These are phyloP conservation scores for Ctenosaura bakeri DNA, from an alignment of 2,797 vertebrate species.

Conservation along the genomic window DNA sequence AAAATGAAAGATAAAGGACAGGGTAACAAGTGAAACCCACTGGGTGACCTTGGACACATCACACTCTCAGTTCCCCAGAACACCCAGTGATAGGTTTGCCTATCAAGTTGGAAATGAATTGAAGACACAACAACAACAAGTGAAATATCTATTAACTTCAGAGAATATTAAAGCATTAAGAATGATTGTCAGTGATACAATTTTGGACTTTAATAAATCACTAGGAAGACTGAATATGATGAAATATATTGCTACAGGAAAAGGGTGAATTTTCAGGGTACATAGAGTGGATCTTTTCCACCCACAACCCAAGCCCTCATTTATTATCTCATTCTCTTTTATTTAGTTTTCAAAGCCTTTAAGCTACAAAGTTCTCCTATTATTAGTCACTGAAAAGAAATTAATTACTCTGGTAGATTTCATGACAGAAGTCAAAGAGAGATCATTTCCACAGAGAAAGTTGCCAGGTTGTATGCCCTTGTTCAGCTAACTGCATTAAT, in stretches of 20 bases:
- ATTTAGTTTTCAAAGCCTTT: slow-evolving; percentile 49
- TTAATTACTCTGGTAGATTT: slow-evolving; percentile 54
- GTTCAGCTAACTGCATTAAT: slow-evolving; percentile 17
- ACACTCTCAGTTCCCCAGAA: too few species aligned
- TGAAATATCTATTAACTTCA: slow-evolving; percentile 58
- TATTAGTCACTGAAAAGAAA: slow-evolving; percentile 49
- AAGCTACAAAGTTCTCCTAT: slow-evolving; percentile 10
- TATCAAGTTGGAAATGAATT: too few species aligned
- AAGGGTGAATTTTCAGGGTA: slow-evolving; percentile 21
- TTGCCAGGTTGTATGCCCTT: not conserved
- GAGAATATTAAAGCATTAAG: slow-evolving; percentile 73
- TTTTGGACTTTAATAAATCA: slow-evolving; percentile 70
- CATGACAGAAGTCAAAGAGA: slow-evolving; percentile 29
- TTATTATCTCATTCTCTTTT: slow-evolving; percentile 34
- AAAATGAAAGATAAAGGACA: slow-evolving; percentile 70
- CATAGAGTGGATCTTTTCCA: slow-evolving; percentile 1
- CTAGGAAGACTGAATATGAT: slow-evolving; percentile 44
- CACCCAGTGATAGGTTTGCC: too few species aligned
- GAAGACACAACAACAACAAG: slow-evolving; percentile 39
- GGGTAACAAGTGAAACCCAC: slow-evolving; percentile 59
- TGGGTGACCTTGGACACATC: too few species aligned
- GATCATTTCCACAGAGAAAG: slow-evolving; percentile 20
- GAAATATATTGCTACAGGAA: slow-evolving; percentile 38
- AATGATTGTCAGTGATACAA: slow-evolving; percentile 61
- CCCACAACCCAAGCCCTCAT: slow-evolving; percentile 30